Evolutionary conservation across 2,113 vertebrate genomes (phyloP).

Genomic region (Cettia cetti): DNA sequence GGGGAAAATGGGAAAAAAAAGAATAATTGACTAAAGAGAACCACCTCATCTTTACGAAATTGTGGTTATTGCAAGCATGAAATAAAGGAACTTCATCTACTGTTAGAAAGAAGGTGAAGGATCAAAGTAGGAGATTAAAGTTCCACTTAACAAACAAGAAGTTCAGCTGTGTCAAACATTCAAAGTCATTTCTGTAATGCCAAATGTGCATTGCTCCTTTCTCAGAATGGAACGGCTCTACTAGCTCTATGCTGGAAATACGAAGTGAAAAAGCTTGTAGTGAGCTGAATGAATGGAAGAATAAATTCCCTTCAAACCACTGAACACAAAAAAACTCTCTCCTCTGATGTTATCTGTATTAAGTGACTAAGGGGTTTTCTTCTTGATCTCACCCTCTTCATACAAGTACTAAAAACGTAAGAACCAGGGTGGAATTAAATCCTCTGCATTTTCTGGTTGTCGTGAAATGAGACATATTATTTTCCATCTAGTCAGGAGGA

Average conservation of each 20-base stretch:
- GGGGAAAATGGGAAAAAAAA: not conserved
- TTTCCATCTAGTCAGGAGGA: conserved; percentile 1
- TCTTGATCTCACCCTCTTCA: conserved; percentile 29
- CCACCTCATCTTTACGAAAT: conserved; percentile 3
- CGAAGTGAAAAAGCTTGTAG: not conserved
- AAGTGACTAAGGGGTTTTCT: conserved; percentile 22
- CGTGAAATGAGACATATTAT: not conserved
- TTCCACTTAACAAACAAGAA: conserved; percentile 43
- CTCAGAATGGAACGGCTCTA: not conserved
- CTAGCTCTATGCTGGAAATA: not conserved
- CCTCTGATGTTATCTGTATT: conserved; percentile 15
- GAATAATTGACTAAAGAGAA: not conserved
- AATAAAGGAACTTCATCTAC: conserved; percentile 7
- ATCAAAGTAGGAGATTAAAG: conserved; percentile 12
- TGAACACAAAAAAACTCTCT: not conserved
- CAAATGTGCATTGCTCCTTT: not conserved
- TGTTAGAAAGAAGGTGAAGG: not conserved
- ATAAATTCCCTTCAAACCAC: conserved; percentile 23
- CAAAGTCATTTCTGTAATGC: conserved; percentile 18
- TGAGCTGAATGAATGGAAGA: not conserved
- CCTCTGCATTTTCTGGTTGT: not conserved
- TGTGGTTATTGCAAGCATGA: not conserved
- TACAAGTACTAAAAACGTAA: conserved; percentile 1
- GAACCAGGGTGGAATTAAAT: conserved; percentile 13
- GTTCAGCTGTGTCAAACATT: conserved; percentile 36